Evolutionary conservation across 2,113 vertebrate species (phyloP).

Genomic region (Coturnix japonica): DNA sequence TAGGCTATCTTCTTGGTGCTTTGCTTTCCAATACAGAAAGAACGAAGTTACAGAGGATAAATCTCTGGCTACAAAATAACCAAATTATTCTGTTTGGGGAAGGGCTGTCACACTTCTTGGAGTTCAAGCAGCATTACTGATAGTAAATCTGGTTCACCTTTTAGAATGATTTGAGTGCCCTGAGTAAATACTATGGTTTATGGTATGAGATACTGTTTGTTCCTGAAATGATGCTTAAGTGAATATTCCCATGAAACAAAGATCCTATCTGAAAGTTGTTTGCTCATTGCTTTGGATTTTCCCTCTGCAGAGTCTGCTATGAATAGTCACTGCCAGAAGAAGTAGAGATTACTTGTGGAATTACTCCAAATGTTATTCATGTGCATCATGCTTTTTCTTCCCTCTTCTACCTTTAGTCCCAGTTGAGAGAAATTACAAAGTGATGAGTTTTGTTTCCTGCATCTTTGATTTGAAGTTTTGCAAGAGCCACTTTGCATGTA

Average conservation of each 20-base stretch:
- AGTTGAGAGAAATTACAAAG: not conserved
- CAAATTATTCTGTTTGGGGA: not conserved
- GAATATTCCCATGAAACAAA: not conserved
- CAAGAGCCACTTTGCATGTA: not conserved
- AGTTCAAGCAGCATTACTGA: not conserved
- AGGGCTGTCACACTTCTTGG: not conserved
- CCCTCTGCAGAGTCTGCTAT: not conserved
- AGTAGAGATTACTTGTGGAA: not conserved
- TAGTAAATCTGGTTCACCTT: not conserved
- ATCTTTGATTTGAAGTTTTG: not conserved
- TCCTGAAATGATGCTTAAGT: not conserved
- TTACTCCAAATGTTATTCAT: not conserved
- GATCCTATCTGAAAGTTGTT: not conserved
- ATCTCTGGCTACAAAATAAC: not conserved
- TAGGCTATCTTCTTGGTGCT: not conserved
- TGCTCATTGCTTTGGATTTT: not conserved
- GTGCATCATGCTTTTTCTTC: not conserved
- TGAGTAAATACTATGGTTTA: not conserved
- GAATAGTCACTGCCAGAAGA: not conserved
- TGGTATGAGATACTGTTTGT: fast-evolving
- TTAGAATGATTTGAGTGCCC: not conserved
- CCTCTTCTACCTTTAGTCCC: not conserved
- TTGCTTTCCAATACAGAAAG: not conserved
- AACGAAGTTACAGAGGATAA: not conserved
- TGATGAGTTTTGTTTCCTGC: not conserved